Base-by-base conservation (phyloP, 2,113 vertebrate species). In the Morone saxatilis region DNA sequence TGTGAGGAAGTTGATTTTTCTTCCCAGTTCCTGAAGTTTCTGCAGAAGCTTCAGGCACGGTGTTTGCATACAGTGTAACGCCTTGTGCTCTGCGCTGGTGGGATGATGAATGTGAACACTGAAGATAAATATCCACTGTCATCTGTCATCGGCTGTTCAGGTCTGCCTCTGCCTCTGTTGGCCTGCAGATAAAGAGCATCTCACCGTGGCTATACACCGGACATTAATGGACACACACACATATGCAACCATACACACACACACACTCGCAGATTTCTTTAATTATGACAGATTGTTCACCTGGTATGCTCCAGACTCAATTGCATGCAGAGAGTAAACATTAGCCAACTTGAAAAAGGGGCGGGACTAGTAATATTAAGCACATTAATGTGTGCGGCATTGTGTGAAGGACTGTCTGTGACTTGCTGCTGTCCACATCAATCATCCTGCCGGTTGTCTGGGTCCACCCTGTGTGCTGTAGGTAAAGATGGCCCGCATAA, bases 361-460 rank as follows among this genome's bases (percentile, higher is more conserved):
- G 90, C 73, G 4, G 59, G 94, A 80, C 82, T 83, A 87, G 80
- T 93, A 91, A 93, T 94, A 93, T 93, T 94, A 93, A 94, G 53
- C 94, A 92, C 94, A 91, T 93, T 94, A 93, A 36, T 1, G 86
- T 83, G 89, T 87, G 92, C 94, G 94, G 94, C 91, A 43, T 86
- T 92, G 81, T 94, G 91, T 95, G 94, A 96, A 94, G 95, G 94
- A 89, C 82, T 92, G 85, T 88, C 91, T 94, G 94, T 90, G 93
- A 93, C 86, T 86, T 87, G 85, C 73, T 85, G 78, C 76, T 85
- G 84, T 86, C 73, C 48, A 43, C 92, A 92, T 98, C 96, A 95
- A 96, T 97, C 96, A 96, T 91, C 31, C 77, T 95, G 94, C 94
- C 92, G 76, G 78, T 80, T 89, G 83, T 90, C 89, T 94, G 89